Evolutionary conservation across 2,797 vertebrate species (phyloP).

Genomic region (Sebastes elongatus): DNA sequence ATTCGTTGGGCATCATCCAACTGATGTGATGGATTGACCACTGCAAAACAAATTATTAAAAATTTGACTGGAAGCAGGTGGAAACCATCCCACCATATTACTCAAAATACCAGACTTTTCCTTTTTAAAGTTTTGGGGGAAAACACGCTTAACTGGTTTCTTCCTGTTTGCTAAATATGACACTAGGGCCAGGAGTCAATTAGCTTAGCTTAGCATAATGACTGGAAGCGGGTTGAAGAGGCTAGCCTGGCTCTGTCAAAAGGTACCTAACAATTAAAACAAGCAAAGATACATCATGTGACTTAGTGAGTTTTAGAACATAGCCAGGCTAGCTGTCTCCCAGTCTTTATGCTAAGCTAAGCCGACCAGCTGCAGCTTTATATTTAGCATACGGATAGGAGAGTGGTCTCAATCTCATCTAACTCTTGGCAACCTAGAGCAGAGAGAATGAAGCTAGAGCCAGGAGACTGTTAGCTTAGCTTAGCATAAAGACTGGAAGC

Average conservation of each 20-base stretch:
- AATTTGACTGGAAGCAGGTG: too few relatives aligned
- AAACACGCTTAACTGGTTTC: too few relatives aligned
- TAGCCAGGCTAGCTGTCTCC: neutral
- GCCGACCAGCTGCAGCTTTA: neutral
- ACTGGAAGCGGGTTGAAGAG: neutral
- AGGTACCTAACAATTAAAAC: too few relatives aligned
- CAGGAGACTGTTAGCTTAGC: neutral
- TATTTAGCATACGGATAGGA: neutral
- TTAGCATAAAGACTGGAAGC: neutral
- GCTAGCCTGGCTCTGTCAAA: too few relatives aligned
- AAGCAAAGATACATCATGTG: too few relatives aligned
- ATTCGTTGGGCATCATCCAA: neutral
- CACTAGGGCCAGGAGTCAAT: too few relatives aligned
- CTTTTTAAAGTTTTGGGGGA: too few relatives aligned
- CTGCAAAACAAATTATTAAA: too few relatives aligned
- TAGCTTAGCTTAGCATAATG: neutral
- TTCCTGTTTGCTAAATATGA: too few relatives aligned
- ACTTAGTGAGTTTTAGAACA: neutral
- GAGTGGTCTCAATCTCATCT: too few relatives aligned
- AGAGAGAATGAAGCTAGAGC: neutral
- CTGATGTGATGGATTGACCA: neutral
- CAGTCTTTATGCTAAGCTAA: neutral
- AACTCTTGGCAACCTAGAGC: neutral
- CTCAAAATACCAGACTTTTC: too few relatives aligned
- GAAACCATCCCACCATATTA: too few relatives aligned